Base-by-base conservation (phyloP, 2,888 invertebrate genomes). In the Sceliomorpha sp. region DNA sequence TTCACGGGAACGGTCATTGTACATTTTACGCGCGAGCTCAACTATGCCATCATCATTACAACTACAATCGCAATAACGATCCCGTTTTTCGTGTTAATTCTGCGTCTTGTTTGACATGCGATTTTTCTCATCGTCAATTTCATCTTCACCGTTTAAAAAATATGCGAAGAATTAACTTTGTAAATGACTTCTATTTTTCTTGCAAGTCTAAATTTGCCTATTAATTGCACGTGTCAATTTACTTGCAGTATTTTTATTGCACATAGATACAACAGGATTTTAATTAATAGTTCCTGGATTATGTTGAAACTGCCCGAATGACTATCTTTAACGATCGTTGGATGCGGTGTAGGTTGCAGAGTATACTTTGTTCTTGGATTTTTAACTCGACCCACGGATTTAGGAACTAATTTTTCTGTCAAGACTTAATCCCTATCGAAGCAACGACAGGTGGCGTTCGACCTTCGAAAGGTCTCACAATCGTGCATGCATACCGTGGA, bases 401-500 rank as follows among this genome's bases (percentile, higher is more conserved):
- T 67, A 59, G 24, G 39, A 58, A 45, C 26, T 31, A 70, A 70
- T 59, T 63, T 59, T 55, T 53, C 59, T 55, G 59, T 48, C 55
- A 64, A 64, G 62, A 58, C 34, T 20, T 14, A 50, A 12, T 17
- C 40, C 34, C 40, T 45, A 62, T 34, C 53, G 53, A 47, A 58
- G 67, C 34, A 50, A 40, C 44, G 70, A 67, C 82, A 83, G 82
- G 79, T 82, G 82, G 71, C 58, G 73, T 27, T 60, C 80, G 83
- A 73, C 82, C 82, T 82, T 82, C 75, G 64, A 47, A 77, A 79
- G 81, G 80, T 76, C 79, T 64, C 56, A 70, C 13, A 26, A 10
- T 45, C 51, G 70, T 36, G 27, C 29, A 36, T 36, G 12, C 34
- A 56, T 73, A 74, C 76, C 75, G 27, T 45, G 45, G 7, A 12